A percentile compares a stretch with the other conserved stretches of the same genome.
Conservation (phyloP, 2,797 vertebrate genomes). For the Nyctibius grandis region DNA sequence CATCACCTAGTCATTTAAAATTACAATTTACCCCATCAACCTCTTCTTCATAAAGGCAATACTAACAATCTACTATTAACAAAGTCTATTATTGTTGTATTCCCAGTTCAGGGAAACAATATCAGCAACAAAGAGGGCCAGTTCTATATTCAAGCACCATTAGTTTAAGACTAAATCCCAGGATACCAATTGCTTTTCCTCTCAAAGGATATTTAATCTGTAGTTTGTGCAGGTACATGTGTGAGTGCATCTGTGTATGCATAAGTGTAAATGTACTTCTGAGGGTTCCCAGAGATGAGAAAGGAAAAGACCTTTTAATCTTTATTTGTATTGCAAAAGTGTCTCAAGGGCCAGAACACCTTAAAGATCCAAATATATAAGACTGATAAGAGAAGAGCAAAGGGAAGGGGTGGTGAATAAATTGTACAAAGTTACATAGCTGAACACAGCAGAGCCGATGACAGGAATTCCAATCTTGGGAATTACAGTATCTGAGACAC, state of each 20-base stretch:
- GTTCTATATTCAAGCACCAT: not conserved
- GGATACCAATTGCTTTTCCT: not conserved
- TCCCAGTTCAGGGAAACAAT: not conserved
- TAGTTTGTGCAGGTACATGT: not conserved
- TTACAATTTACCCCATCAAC: not conserved
- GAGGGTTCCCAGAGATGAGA: not conserved
- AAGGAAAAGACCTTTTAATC: not conserved
- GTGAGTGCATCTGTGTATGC: accelerated
- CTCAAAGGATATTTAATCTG: not conserved
- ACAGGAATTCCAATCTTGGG: not conserved
- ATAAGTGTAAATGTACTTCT: not conserved
- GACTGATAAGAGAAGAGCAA: not conserved
- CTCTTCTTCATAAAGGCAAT: not conserved
- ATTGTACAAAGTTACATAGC: not conserved
- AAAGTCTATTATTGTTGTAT: not conserved
- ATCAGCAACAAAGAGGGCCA: not conserved
- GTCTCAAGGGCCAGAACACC: not conserved
- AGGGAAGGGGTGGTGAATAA: not conserved
- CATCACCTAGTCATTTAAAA: not conserved
- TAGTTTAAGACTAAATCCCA: not conserved
- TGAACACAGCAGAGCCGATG: accelerated
- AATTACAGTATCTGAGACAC: not conserved
- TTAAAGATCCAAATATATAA: not conserved
- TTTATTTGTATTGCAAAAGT: not conserved
- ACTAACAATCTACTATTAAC: not conserved